Conservation (phyloP, 2,888 invertebrate species). For the Dolomedes plantarius region DNA sequence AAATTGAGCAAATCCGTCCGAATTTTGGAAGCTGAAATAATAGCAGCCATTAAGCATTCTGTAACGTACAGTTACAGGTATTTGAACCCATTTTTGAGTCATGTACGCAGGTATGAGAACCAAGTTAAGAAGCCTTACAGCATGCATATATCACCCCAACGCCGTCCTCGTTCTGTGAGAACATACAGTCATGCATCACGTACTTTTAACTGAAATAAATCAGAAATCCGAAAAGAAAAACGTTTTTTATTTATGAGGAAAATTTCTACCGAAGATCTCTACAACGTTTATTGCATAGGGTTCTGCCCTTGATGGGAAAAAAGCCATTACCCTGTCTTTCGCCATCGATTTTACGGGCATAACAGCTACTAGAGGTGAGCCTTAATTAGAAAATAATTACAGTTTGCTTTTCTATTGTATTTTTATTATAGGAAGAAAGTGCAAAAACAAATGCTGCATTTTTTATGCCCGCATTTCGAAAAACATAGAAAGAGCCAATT, state of each 20-base stretch:
- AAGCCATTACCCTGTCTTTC: background rate
- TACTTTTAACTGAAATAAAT: background rate
- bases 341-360: background rate
- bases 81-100: too few relatives aligned
- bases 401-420: slow-evolving; percentile 6
- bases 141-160: too few relatives aligned
- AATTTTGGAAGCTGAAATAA: too few relatives aligned
- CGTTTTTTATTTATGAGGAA: background rate
- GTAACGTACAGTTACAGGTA: too few relatives aligned
- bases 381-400: slow-evolving; percentile 18
- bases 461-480: background rate
- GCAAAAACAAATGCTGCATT: background rate
- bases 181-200: background rate
- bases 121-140: too few relatives aligned
- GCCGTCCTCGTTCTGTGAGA: too few relatives aligned
- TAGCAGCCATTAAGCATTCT: too few relatives aligned
- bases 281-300: too few relatives aligned
- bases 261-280: too few relatives aligned
- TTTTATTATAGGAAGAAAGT: background rate
- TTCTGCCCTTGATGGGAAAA: background rate
- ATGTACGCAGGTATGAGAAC: too few relatives aligned
- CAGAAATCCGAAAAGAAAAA: background rate
- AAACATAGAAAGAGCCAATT: background rate
- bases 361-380: background rate
- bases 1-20: too few relatives aligned